phyloP scores from a whole-genome alignment of 1,140 invertebrate genomes.

The Papilio dardanus region DNA sequence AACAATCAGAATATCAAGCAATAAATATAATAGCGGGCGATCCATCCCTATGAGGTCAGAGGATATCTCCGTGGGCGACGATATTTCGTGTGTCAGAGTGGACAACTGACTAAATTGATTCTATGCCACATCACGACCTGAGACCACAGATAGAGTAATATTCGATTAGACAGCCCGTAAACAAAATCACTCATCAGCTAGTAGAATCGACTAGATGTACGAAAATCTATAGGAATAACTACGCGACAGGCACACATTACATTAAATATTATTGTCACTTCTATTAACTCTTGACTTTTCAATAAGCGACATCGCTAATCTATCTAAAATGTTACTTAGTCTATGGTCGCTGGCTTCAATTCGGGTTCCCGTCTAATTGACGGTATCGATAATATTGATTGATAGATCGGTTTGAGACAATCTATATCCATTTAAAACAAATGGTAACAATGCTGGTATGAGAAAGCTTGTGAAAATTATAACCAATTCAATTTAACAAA shows the following conservation, averaged over 20 bases:
- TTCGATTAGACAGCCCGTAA: too few species aligned
- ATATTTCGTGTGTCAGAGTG: slow-evolving; percentile 5
- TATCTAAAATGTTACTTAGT: too few species aligned
- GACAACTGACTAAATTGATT: slow-evolving; percentile 24
- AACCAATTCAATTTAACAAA: background rate
- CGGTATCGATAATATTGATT: slow-evolving; percentile 52
- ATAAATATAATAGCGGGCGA: slow-evolving; percentile 30
- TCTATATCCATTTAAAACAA: slow-evolving; percentile 31
- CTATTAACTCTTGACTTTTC: too few species aligned
- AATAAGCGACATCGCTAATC: too few species aligned
- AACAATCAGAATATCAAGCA: slow-evolving; percentile 27
- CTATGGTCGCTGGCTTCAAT: slow-evolving; percentile 6
- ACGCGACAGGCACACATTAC: too few species aligned
- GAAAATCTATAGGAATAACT: too few species aligned
- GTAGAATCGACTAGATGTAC: too few species aligned
- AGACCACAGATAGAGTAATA: too few species aligned
- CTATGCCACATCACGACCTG: slow-evolving; percentile 17
- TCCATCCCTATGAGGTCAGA: slow-evolving; percentile 33
- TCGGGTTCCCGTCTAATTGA: slow-evolving; percentile 45
- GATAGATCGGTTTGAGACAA: slow-evolving; percentile 44
- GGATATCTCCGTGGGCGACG: slow-evolving; percentile 33
- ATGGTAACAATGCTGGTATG: slow-evolving; percentile 3
- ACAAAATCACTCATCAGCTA: too few species aligned
- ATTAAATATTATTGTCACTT: too few species aligned
- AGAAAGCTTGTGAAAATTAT: background rate